Conservation (phyloP, 2,797 vertebrate genomes). For the Coccyzus lansbergi region DNA sequence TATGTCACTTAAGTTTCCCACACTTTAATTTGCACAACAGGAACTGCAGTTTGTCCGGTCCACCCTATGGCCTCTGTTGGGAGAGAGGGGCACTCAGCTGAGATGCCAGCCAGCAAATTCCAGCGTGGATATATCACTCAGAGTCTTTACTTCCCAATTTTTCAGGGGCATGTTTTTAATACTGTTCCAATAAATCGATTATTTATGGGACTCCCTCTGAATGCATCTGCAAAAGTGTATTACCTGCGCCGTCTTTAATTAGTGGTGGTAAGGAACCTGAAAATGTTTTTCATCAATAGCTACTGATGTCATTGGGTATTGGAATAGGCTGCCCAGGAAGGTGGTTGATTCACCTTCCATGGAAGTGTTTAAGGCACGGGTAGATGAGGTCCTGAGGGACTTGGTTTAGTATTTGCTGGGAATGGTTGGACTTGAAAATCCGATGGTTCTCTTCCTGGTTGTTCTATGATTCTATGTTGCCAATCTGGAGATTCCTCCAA, state of each 20-base stretch:
- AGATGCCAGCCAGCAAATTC: neutral
- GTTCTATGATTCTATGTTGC: too few species aligned
- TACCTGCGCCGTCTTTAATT: neutral
- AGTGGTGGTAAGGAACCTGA: neutral
- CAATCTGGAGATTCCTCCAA: neutral
- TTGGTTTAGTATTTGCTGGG: too few species aligned
- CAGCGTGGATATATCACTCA: rapidly evolving
- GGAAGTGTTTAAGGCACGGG: too few species aligned
- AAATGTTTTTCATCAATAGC: neutral
- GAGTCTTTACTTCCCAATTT: neutral
- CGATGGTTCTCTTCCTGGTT: too few species aligned
- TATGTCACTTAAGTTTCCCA: neutral
- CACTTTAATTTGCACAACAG: neutral
- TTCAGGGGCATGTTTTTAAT: neutral
- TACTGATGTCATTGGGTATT: too few species aligned
- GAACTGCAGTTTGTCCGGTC: rapidly evolving
- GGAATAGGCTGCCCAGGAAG: too few species aligned
- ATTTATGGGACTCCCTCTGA: neutral
- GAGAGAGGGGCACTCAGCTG: neutral
- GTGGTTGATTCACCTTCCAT: too few species aligned
- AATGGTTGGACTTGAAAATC: too few species aligned
- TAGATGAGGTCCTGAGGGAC: too few species aligned
- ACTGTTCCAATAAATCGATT: neutral
- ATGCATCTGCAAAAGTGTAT: neutral
- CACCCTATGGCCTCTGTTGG: neutral